Percentiles rank a stretch among this genome's conserved stretches.
These are phyloP conservation scores for Galeopsomyia nigrocyanea DNA, from an alignment of 2,888 invertebrate genomes.

Conservation along the genomic window DNA sequence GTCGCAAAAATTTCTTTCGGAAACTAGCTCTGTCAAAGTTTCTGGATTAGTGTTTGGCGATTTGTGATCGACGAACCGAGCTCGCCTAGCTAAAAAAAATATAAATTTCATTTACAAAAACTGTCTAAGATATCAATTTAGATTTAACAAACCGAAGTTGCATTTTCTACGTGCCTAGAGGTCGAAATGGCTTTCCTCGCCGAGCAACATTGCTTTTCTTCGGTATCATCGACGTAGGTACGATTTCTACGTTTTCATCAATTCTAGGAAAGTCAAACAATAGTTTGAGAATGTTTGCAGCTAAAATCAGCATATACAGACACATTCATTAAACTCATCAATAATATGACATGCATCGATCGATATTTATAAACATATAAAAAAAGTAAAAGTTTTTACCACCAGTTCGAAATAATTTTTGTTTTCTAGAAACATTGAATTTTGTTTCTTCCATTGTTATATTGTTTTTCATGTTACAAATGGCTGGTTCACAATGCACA, in stretches of 20 bases:
- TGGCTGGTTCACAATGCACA: too few relatives aligned
- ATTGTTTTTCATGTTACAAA: too few relatives aligned
- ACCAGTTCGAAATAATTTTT: background rate
- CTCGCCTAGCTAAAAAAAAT: background rate
- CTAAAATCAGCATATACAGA: conserved; percentile 1
- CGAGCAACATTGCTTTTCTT: conserved; percentile 14
- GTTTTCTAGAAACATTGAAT: background rate
- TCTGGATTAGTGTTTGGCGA: background rate
- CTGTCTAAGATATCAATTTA: background rate
- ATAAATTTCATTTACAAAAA: background rate
- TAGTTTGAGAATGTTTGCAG: background rate
- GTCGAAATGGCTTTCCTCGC: conserved; percentile 1
- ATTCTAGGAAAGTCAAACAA: background rate
- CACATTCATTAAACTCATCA: background rate
- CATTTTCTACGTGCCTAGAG: too few relatives aligned
- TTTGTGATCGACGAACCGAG: background rate
- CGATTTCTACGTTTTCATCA: background rate
- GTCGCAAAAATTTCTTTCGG: conserved; percentile 16
- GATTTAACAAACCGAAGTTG: too few relatives aligned
- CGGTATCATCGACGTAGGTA: too few relatives aligned
- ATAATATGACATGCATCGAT: too few relatives aligned
- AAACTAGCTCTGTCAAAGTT: conserved; percentile 19
- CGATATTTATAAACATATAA: too few relatives aligned
- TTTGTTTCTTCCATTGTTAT: too few relatives aligned
- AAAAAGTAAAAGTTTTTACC: background rate